Conservation (phyloP, 2,797 vertebrate species). For the Rhyacichthys aspro region DNA sequence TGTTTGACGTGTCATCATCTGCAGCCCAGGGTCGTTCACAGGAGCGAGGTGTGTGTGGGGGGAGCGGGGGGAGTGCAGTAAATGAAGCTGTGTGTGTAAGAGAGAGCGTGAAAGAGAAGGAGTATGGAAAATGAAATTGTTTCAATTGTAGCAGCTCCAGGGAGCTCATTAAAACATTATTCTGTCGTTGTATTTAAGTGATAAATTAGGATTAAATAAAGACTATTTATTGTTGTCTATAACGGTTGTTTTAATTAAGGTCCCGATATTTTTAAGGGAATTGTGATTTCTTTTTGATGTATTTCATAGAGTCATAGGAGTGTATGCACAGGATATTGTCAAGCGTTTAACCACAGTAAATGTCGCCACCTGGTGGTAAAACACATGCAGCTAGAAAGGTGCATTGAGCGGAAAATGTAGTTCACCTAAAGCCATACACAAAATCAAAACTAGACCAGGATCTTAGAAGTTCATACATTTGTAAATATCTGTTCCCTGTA, state of each 20-base stretch:
- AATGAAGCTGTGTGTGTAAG: constrained; percentile 41
- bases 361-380: neutral
- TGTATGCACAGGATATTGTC: neutral
- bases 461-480: too few species aligned
- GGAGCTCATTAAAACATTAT: constrained; percentile 58
- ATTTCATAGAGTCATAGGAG: neutral
- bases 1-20: constrained; percentile 53
- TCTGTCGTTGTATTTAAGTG: constrained; percentile 61
- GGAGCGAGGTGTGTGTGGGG: too few species aligned
- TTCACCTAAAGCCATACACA: too few species aligned
- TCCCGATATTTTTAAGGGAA: too few species aligned
- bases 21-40: constrained; percentile 34
- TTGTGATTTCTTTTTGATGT: neutral
- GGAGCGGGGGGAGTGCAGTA: constrained; percentile 31
- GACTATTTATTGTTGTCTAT: constrained; percentile 62
- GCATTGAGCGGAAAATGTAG: too few species aligned
- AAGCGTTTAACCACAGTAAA: neutral
- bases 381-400: too few species aligned
- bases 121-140: constrained; percentile 23
- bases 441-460: too few species aligned
- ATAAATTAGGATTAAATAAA: constrained; percentile 65
- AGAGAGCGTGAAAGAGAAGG: constrained; percentile 24
- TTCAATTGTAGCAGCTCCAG: constrained; percentile 69
- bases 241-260: too few species aligned
- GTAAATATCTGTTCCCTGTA: too few species aligned